These are phyloP conservation scores for Ailurus styani DNA, from an alignment of 2,113 vertebrate species.

Conservation along the genomic window DNA sequence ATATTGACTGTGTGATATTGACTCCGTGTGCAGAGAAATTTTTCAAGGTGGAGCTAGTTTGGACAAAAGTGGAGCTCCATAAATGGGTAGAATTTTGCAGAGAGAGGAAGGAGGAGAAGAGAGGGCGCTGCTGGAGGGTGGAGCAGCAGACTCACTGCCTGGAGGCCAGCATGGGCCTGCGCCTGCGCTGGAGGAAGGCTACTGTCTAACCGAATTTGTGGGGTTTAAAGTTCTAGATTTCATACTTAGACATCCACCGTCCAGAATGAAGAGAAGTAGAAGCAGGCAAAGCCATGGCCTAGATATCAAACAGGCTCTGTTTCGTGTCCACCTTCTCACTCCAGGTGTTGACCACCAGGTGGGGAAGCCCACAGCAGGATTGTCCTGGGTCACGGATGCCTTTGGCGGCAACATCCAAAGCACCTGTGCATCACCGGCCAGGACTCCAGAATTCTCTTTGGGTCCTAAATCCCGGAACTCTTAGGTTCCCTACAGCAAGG, in stretches of 20 bases:
- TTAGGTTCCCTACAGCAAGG: neutral
- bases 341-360: neutral
- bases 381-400: neutral
- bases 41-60: slow-evolving; percentile 40
- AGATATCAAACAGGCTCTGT: neutral
- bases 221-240: neutral
- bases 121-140: neutral
- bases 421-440: neutral
- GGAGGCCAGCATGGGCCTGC: neutral
- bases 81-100: neutral
- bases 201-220: neutral
- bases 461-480: neutral
- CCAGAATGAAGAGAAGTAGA: neutral
- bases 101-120: neutral
- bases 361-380: neutral
- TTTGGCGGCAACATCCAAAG: neutral
- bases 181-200: neutral
- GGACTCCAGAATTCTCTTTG: neutral
- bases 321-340: neutral
- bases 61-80: neutral
- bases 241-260: neutral
- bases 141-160: neutral
- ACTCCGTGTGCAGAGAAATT: slow-evolving; percentile 25
- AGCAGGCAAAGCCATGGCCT: neutral
- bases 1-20: slow-evolving; percentile 41